These are phyloP conservation scores for Disparrhopalites patrizii DNA, from an alignment of 2,888 invertebrate genomes.

Conservation along the genomic window DNA sequence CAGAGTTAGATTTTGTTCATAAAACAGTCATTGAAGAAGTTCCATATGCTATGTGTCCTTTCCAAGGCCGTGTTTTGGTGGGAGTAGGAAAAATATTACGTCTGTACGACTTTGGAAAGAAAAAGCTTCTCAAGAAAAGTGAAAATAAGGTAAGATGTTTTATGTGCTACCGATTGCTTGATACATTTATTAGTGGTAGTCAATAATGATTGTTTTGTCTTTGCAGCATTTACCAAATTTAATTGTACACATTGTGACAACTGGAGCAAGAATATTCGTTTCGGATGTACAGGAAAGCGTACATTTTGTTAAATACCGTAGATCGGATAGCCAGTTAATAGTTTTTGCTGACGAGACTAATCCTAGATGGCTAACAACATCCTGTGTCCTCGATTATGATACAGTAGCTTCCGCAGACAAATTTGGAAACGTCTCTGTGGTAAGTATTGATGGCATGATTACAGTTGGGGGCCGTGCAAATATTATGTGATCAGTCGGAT, in stretches of 20 bases:
- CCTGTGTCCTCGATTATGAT: conserved; percentile 89
- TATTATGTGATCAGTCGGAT: too few relatives aligned
- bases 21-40: conserved; percentile 90
- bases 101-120: conserved; percentile 93
- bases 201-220: background rate
- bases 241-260: conserved; percentile 86
- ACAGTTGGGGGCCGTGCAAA: too few relatives aligned
- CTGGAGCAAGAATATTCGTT: conserved; percentile 91
- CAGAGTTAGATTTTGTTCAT: conserved; percentile 84
- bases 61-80: conserved; percentile 85
- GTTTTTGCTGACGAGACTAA: conserved; percentile 98
- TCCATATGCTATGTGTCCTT: conserved; percentile 80
- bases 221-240: conserved; percentile 87
- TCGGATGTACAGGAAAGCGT: conserved; percentile 96
- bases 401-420: conserved; percentile 96
- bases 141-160: conserved; percentile 72
- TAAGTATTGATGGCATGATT: too few relatives aligned
- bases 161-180: background rate
- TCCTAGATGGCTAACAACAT: conserved; percentile 92
- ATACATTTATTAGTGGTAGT: background rate
- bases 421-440: conserved; percentile 92
- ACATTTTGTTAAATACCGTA: conserved; percentile 90
- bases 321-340: conserved; percentile 93
- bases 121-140: conserved; percentile 93
- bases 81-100: conserved; percentile 89